Conservation (phyloP, 1,140 invertebrate species). For the Aculops lycopersici region DNA sequence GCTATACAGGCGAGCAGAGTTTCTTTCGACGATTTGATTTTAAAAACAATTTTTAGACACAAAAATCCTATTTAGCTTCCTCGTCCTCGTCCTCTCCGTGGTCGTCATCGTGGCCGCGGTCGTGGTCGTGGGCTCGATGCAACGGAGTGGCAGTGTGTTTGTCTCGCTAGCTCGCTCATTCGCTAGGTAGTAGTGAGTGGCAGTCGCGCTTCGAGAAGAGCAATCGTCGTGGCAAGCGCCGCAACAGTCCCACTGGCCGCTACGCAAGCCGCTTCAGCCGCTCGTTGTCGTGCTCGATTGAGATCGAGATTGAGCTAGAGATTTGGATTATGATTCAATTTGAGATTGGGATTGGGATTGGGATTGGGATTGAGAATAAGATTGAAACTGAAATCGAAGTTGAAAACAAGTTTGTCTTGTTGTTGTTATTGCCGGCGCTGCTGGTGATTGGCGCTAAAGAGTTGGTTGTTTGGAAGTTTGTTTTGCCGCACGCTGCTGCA, state of each 20-base stretch:
- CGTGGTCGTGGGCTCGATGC: neutral
- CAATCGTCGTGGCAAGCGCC: conserved; percentile 10
- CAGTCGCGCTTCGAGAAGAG: too few species aligned
- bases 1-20: too few species aligned
- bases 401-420: neutral
- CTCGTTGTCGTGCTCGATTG: neutral
- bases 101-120: neutral
- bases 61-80: too few species aligned
- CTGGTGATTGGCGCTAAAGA: neutral
- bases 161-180: too few species aligned
- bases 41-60: too few species aligned
- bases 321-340: neutral
- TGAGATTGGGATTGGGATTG: neutral
- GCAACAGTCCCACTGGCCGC: conserved; percentile 3
- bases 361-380: neutral
- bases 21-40: too few species aligned
- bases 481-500: conserved; percentile 7
- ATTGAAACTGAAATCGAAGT: neutral
- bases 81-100: neutral
- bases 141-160: too few species aligned
- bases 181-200: too few species aligned
- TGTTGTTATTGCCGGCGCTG: neutral
- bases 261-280: neutral
- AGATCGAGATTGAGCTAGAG: neutral
- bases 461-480: conserved; percentile 10